These are phyloP conservation scores for Notolepis coatsorum DNA, from an alignment of 2,797 vertebrate genomes.

Conservation along the genomic window DNA sequence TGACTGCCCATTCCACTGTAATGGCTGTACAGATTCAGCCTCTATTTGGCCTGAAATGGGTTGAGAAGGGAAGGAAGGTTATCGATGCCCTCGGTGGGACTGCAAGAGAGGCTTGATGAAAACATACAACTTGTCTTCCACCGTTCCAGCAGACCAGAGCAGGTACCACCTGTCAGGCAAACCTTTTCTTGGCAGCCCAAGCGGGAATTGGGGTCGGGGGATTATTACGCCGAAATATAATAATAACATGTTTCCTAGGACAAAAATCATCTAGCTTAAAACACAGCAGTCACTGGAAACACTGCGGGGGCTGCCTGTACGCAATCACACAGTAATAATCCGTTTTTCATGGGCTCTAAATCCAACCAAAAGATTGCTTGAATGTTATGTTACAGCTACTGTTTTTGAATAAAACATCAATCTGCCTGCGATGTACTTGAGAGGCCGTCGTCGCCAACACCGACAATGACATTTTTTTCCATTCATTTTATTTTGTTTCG, in stretches of 20 bases:
- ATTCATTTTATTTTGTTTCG: too few relatives aligned
- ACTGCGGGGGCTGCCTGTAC: constrained; percentile 31
- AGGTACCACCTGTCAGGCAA: constrained; percentile 37
- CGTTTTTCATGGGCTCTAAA: constrained; percentile 5
- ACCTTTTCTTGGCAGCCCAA: constrained; percentile 17
- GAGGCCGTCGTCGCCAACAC: too few relatives aligned
- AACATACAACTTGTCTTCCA: constrained; percentile 39
- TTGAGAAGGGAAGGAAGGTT: constrained; percentile 40
- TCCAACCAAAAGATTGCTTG: constrained; percentile 9
- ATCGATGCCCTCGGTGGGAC: constrained; percentile 50
- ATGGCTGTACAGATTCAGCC: constrained; percentile 67
- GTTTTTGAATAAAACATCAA: constrained; percentile 11
- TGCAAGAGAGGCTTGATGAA: constrained; percentile 59
- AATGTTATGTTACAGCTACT: background rate
- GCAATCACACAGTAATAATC: constrained; percentile 33
- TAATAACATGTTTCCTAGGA: constrained; percentile 33
- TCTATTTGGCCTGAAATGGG: constrained; percentile 54
- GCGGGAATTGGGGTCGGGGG: constrained; percentile 15
- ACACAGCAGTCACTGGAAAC: constrained; percentile 37
- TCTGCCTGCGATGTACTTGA: background rate
- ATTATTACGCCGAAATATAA: constrained; percentile 33
- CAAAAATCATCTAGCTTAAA: constrained; percentile 23
- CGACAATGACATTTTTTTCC: too few relatives aligned
- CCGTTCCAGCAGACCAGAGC: constrained; percentile 17
- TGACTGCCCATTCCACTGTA: constrained; percentile 62